Evolutionary conservation across 2,113 vertebrate genomes (phyloP).

Genomic region (Tetrax tetrax): DNA sequence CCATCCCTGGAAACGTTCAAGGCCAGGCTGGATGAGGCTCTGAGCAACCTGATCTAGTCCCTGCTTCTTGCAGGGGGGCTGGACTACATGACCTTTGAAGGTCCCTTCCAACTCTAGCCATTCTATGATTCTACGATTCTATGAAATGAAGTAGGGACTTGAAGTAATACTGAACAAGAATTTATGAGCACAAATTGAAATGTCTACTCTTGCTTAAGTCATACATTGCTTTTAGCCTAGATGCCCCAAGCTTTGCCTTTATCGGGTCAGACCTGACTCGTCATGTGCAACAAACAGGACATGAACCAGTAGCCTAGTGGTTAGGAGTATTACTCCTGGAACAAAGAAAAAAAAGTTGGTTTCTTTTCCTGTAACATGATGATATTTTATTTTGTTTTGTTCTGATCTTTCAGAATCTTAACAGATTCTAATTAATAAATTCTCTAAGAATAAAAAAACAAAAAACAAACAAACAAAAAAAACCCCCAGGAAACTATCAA

Average conservation of each 20-base stretch:
- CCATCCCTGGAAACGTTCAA: no score
- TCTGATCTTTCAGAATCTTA: background rate
- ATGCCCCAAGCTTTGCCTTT: background rate
- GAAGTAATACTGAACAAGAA: background rate
- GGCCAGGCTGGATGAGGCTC: no score
- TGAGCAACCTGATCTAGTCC: no score
- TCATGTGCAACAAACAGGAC: background rate
- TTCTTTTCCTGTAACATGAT: background rate
- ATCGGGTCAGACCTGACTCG: background rate
- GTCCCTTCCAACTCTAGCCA: no score
- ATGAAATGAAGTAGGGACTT: background rate
- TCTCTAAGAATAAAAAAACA: background rate
- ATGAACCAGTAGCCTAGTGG: background rate
- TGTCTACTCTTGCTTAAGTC: background rate
- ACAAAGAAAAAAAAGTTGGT: background rate
- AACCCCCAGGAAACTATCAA: background rate
- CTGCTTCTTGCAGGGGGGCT: no score
- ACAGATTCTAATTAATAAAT: background rate
- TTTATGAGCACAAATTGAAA: background rate
- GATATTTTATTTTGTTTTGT: background rate
- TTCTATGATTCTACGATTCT: no score
- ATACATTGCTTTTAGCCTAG: background rate
- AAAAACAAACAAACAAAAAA: background rate
- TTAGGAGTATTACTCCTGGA: background rate
- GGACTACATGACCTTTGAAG: no score